These are phyloP conservation scores for Zoanthus solanderi DNA, from an alignment of 92 coral and sea anemone genomes.

Conservation along the genomic window DNA sequence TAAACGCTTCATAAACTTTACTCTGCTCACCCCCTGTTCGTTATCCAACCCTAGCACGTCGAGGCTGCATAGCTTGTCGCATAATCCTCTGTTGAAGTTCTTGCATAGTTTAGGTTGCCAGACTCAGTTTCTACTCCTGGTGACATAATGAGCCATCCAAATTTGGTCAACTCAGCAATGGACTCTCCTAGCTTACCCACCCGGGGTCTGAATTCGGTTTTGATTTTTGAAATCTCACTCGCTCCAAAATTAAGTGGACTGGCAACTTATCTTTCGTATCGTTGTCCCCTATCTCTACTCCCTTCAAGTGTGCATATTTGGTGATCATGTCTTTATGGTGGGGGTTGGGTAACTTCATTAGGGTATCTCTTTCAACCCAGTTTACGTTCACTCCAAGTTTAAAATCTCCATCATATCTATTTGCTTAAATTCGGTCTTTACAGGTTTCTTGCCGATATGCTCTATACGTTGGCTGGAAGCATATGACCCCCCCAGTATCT, in stretches of 20 bases:
- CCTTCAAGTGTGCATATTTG: conserved; percentile 29
- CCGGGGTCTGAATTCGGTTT: conserved; percentile 44
- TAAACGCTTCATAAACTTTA: conserved; percentile 48
- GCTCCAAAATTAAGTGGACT: conserved; percentile 62
- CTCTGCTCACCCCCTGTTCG: conserved; percentile 42
- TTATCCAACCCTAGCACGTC: conserved; percentile 60
- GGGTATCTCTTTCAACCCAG: conserved; percentile 49
- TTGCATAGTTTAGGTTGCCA: conserved; percentile 53
- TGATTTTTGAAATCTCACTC: conserved; percentile 30
- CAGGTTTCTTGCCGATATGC: conserved; percentile 43
- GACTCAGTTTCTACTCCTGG: conserved; percentile 28
- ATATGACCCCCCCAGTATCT: conserved; percentile 51
- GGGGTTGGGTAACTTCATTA: conserved; percentile 68
- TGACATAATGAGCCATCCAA: no score
- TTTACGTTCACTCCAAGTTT: conserved; percentile 47
- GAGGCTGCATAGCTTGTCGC: conserved; percentile 17
- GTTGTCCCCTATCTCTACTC: conserved; percentile 50
- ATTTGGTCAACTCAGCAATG: conserved; percentile 58
- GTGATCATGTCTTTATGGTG: conserved; percentile 57
- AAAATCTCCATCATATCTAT: conserved; percentile 39
- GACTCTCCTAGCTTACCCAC: no score
- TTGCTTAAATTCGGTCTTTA: conserved; percentile 46
- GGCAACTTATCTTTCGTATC: conserved; percentile 60
- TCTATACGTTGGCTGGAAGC: conserved; percentile 75
- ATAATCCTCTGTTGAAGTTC: neutral